Evolutionary conservation across 2,888 invertebrate genomes (phyloP).

Genomic region (Hypena proboscidalis): DNA sequence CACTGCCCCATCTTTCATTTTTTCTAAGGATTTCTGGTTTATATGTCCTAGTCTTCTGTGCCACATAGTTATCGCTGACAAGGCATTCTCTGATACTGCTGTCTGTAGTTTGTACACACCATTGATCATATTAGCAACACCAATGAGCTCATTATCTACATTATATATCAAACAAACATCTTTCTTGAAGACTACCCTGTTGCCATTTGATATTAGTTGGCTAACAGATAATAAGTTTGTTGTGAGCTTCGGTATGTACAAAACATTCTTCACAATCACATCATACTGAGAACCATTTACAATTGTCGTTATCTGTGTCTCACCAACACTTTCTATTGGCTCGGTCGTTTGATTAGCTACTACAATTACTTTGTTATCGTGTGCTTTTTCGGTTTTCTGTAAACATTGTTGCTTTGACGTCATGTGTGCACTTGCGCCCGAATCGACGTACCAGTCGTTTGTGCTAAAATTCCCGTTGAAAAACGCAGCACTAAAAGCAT

Average conservation of each 20-base stretch:
- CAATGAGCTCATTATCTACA: slow-evolving; percentile 7
- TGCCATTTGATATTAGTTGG: slow-evolving; percentile 3
- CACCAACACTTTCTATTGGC: background rate
- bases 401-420: background rate
- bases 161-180: slow-evolving; percentile 17
- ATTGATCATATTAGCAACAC: too few species aligned
- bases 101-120: too few species aligned
- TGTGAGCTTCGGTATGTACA: background rate
- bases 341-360: background rate
- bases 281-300: background rate
- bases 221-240: background rate
- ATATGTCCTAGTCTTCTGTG: slow-evolving; percentile 9
- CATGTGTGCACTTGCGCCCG: slow-evolving; percentile 2
- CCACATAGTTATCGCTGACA: background rate
- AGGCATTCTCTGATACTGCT: background rate
- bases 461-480: slow-evolving; percentile 7
- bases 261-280: background rate
- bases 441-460: background rate
- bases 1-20: slow-evolving; percentile 5
- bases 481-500: slow-evolving; percentile 24
- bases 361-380: slow-evolving; percentile 3
- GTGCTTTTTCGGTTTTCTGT: background rate
- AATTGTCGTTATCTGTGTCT: slow-evolving; percentile 1
- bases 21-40: background rate
- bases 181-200: background rate